phyloP scores from a whole-genome alignment of 2,888 invertebrate genomes.

The Salpingus planirostris region DNA sequence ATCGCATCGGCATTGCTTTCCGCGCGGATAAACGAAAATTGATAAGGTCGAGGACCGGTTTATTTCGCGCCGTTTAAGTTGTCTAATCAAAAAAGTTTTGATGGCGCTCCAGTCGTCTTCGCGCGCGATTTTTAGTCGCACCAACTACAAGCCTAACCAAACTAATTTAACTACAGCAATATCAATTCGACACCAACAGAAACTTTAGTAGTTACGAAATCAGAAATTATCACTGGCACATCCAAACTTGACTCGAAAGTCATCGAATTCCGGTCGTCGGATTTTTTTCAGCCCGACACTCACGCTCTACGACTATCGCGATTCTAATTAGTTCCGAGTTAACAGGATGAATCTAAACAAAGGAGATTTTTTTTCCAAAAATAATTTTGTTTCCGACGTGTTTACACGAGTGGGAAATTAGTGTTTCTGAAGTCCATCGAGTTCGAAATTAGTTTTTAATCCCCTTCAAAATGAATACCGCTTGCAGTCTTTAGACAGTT shows the following conservation, averaged over 20 bases:
- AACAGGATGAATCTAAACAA: conserved; percentile 14
- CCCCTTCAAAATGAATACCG: conserved; percentile 11
- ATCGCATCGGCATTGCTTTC: conserved; percentile 7
- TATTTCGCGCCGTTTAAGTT: conserved; percentile 12
- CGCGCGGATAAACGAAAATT: conserved; percentile 4
- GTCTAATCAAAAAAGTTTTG: conserved; percentile 14
- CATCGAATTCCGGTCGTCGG: neutral
- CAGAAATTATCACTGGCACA: conserved; percentile 3
- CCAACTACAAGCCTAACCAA: conserved; percentile 5
- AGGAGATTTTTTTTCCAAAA: conserved; percentile 4
- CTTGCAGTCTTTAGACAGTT: no score
- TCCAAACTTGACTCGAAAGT: neutral
- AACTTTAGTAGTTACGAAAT: conserved; percentile 23
- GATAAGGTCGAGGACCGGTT: conserved; percentile 6
- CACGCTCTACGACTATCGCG: neutral
- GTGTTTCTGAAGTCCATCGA: conserved; percentile 13
- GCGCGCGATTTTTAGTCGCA: conserved; percentile 8
- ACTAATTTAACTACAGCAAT: conserved; percentile 17
- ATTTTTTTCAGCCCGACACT: neutral
- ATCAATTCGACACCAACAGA: conserved; percentile 19
- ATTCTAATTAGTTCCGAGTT: conserved; percentile 9
- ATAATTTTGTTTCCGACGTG: conserved; percentile 9
- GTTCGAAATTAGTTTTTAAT: conserved; percentile 19
- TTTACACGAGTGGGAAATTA: conserved; percentile 9
- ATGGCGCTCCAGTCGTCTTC: no score